These are phyloP conservation scores for Pterocles burchelli DNA, from an alignment of 2,113 vertebrate species.

Conservation along the genomic window DNA sequence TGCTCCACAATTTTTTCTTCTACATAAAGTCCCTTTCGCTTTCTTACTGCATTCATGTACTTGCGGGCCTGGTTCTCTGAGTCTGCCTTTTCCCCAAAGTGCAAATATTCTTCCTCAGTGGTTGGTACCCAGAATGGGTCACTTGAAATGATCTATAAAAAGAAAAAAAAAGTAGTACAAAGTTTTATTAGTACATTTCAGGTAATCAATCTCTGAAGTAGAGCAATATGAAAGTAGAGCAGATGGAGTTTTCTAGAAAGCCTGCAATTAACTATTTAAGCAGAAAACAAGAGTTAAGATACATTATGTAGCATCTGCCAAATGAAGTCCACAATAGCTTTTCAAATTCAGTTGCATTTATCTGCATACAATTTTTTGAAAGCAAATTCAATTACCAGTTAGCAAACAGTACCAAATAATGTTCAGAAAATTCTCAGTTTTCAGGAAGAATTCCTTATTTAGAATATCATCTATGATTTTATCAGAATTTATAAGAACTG, in stretches of 20 bases:
- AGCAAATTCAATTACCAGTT: not conserved
- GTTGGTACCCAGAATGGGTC: constrained; percentile 98
- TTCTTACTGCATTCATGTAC: constrained; percentile 92
- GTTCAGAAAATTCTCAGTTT: not conserved
- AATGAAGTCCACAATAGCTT: not conserved
- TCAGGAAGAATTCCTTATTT: not conserved
- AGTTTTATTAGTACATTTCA: not conserved
- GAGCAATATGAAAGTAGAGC: not conserved
- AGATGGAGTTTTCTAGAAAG: not conserved
- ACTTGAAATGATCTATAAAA: constrained; percentile 84
- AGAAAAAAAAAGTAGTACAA: not conserved
- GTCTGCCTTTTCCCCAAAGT: constrained; percentile 97
- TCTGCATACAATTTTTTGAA: not conserved
- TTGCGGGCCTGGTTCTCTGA: constrained; percentile 92
- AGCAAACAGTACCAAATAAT: not conserved
- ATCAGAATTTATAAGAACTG: not conserved
- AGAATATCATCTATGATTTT: not conserved
- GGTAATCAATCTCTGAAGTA: not conserved
- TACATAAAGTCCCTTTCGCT: constrained; percentile 92
- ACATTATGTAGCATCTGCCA: not conserved
- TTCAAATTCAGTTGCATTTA: not conserved
- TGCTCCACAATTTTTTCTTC: constrained; percentile 97
- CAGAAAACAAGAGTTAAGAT: not conserved
- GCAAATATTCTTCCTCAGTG: constrained; percentile 95
- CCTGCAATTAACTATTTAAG: not conserved